Conservation (phyloP, 1,140 invertebrate species). For the Phocides pigmalion region DNA sequence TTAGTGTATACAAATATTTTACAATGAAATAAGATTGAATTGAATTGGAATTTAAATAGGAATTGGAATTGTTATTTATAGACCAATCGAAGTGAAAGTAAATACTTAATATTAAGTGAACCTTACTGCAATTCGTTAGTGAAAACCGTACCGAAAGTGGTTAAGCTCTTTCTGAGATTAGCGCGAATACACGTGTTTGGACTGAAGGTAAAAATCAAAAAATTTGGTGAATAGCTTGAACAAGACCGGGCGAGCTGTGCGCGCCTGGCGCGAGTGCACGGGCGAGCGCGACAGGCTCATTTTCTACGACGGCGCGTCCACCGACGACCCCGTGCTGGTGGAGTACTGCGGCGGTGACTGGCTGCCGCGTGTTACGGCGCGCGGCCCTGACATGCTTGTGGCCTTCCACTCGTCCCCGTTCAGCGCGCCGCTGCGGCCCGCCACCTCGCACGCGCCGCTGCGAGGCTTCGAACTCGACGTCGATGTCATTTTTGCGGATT, state of each 20-base stretch:
- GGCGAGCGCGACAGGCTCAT: slow-evolving; percentile 92
- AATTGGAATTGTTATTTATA: no score
- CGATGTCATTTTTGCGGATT: slow-evolving; percentile 94
- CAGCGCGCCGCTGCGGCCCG: slow-evolving; percentile 88
- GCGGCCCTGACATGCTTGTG: slow-evolving; percentile 92
- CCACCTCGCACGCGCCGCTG: slow-evolving; percentile 84
- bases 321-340: slow-evolving; percentile 91
- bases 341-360: slow-evolving; percentile 94
- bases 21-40: no score
- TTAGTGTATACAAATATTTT: no score
- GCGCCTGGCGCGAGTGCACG: slow-evolving; percentile 93
- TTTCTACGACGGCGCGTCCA: slow-evolving; percentile 92
- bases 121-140: no score
- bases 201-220: no score
- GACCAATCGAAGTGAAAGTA: no score
- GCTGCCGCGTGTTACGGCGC: slow-evolving; percentile 89
- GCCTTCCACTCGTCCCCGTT: slow-evolving; percentile 92
- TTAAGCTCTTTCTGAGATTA: no score
- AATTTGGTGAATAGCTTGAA: slow-evolving; percentile 79
- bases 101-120: no score
- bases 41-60: no score
- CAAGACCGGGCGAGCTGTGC: slow-evolving; percentile 87
- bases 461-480: slow-evolving; percentile 92
- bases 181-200: no score
- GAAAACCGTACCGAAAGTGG: no score